Evolutionary conservation across 2,797 vertebrate species (phyloP), one percentile per base, ranked within the genome.

Genomic region (Spizella passerina): DNA sequence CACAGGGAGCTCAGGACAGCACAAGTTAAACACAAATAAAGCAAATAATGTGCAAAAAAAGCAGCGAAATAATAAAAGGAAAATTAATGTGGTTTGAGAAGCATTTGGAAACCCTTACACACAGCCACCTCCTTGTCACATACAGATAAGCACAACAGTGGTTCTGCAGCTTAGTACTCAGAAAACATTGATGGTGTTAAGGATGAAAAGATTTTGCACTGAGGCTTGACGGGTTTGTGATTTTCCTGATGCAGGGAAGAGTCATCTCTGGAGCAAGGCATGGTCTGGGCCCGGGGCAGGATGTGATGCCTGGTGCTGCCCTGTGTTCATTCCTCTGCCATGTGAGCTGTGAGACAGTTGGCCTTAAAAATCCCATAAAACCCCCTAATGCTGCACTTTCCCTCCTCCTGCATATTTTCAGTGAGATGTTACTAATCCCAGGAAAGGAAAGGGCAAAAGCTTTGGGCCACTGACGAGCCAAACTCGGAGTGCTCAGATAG

Each of bases 171-270:
- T 71, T 38, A 4, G 34, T 34, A 18, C 10, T 47, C 18, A 75
- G 82, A 47, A 66, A 77, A 43, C 22, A 14, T 6, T 8, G n/a
- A 71, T 55, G 86, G 56, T 4, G 61, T 55, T 29, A 26, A 64
- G 10, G 68, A 60, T 69, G 88, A 70, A 36, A 39, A 82, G 79
- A 43, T 39, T 85, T 89, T 52, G 83, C 68, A n/a, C 7, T 55
- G 83, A 65, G 89, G 93, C 81, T 73, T 6, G 43, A 65, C 75
- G 71, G 57, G 39, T 97, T 96, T 96, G 94, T 97, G 96, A 97
- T 96, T 96, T 94, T 96, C 95, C 96, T 89, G 93, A 95, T 90
- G 96, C 94, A 82, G 83, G 53, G 73, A 26, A 53, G 71, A 43
- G 6, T 26, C 4, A 6, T 32, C 55, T 57, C 38, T 50, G 88